Evolutionary conservation across 1,140 invertebrate genomes (phyloP), one percentile per base, ranked within the genome.

Genomic region (Tetranychus urticae): DNA sequence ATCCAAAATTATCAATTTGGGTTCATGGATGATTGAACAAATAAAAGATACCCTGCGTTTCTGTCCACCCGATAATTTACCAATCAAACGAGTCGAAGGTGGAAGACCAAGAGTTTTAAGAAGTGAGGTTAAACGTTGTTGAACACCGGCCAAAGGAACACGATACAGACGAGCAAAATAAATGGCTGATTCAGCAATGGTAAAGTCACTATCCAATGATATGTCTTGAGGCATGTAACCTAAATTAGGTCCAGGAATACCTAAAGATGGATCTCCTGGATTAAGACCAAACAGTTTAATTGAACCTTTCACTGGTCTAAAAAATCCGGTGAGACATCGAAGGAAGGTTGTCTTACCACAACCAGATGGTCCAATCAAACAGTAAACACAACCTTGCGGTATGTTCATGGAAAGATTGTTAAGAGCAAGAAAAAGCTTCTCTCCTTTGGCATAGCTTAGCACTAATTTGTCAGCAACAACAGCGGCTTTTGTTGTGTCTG

Each of bases 131-230:
- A 88, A 79, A 66, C 88, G 79, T 63, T 85, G 81, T 34, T 59
- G 12, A 23, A 68, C 35, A 4, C 36, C 3, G 13, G 46, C 45
- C 8, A 35, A 10, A n/a, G 52, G 76, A 86, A 94, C 90, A 59
- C 86, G 84, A 69, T 90, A 88, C 67, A 96, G 85, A 79, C 86
- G 86, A 23, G 90, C 90, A 72, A 93, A 96, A 70, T 92, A 96
- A 76, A 85, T 81, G 80, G 94, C 83, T 0, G 88, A 93, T 71
- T 97, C 91, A 60, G 80, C 79, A 64, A 94, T 94, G 0, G 88
- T 86, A 72, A 96, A 91, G 72, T 94, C 88, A 1, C 85, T 85
- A 70, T 90, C 93, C 0, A 96, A 74, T 0, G 90, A 89, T 34
- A 91, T 86, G 72, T 96, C 65, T 45, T 67, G 66, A 33, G 66